Percentiles rank a stretch among this genome's conserved stretches.
phyloP scores from a whole-genome alignment of 2,888 invertebrate species.

The Apotomis turbidana region DNA sequence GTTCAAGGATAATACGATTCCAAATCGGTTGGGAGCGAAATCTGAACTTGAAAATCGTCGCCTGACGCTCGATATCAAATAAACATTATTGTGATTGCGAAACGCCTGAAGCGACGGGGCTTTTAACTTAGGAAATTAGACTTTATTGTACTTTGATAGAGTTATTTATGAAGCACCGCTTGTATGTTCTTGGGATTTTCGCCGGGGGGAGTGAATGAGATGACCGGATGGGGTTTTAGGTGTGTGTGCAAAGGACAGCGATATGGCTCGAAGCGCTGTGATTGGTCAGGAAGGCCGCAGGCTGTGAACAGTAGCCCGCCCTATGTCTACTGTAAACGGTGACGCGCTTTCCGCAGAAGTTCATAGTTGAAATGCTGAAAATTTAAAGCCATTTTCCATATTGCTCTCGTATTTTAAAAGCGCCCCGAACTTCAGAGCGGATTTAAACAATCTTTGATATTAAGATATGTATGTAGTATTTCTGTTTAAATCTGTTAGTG shows the following conservation, averaged over 20 bases:
- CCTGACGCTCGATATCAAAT: conserved; percentile 84
- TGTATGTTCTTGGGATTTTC: conserved; percentile 74
- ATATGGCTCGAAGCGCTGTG: conserved; percentile 84
- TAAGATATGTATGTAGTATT: too few relatives aligned
- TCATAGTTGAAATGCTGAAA: conserved; percentile 55
- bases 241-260: conserved; percentile 61
- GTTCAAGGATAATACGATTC: conserved; percentile 68
- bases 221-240: conserved; percentile 59
- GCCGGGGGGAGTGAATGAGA: conserved; percentile 79
- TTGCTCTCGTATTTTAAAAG: too few relatives aligned
- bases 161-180: conserved; percentile 57
- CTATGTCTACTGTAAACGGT: conserved; percentile 83
- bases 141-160: conserved; percentile 55
- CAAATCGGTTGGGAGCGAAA: conserved; percentile 73
- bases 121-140: conserved; percentile 54
- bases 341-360: conserved; percentile 65
- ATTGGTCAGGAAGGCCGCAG: conserved; percentile 85
- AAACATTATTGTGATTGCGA: conserved; percentile 65
- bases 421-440: too few relatives aligned
- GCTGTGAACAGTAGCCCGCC: conserved; percentile 85
- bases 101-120: conserved; percentile 68
- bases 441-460: too few relatives aligned
- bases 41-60: conserved; percentile 84
- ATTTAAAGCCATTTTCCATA: background rate
- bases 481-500: too few relatives aligned